These are phyloP conservation scores for Teleiodes luculella DNA, from an alignment of 2,888 invertebrate species.

Conservation along the genomic window DNA sequence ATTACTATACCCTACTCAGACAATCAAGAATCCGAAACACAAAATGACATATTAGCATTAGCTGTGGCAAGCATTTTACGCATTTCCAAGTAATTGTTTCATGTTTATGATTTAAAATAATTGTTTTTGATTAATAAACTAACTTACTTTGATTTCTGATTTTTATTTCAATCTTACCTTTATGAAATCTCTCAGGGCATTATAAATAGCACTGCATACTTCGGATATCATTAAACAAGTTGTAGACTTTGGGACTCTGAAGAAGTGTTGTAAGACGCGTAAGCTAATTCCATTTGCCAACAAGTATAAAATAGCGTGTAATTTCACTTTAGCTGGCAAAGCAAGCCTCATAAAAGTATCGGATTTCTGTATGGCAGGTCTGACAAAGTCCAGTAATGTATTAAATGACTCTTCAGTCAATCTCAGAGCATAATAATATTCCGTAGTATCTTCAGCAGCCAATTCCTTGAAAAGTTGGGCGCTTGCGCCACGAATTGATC, in stretches of 20 bases:
- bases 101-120: not conserved
- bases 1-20: too few species aligned
- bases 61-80: not conserved
- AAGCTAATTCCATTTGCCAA: not conserved
- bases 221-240: not conserved
- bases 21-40: not conserved
- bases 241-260: not conserved
- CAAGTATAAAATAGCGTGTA: not conserved
- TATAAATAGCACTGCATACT: not conserved
- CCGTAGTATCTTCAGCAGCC: slow-evolving; percentile 23
- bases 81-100: not conserved
- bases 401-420: too few species aligned
- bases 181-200: not conserved
- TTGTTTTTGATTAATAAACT: not conserved
- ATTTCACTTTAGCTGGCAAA: not conserved
- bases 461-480: slow-evolving; percentile 20
- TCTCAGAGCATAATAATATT: not conserved
- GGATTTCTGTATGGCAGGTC: too few species aligned
- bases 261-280: not conserved
- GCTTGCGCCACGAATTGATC: slow-evolving; percentile 10
- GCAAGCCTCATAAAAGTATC: too few species aligned
- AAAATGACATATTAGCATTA: not conserved
- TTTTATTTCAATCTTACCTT: not conserved
- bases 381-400: too few species aligned
- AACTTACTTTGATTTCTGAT: not conserved